Base-by-base conservation (phyloP, 2,113 vertebrate genomes). In the Nettapus auritus region DNA sequence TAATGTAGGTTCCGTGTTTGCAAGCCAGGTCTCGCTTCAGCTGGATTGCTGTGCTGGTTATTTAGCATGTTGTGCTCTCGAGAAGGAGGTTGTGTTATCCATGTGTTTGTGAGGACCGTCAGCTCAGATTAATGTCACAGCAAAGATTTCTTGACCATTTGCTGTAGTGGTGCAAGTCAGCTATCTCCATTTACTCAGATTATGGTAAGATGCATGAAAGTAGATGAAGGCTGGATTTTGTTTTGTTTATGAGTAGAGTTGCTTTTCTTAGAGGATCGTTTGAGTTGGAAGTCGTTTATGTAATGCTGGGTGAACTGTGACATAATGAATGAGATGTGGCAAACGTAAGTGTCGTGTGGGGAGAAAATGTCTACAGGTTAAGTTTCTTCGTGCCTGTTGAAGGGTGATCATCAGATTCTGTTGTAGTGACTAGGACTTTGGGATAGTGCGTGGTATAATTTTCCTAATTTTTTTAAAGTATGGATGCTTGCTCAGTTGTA, bases 1-100 rank as follows among this genome's bases (percentile, higher is more conserved):
- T 73, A 90, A 63, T 73, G 89, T 85, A 87, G 77, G 86, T 82
- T 94, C 80, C 88, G 94, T 77, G 55, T 95, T 82, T 82, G 86
- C 90, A 97, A 94, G 89, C 93, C 86, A 78, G 70, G 83, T 95
- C 86, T 96, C 48, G 63, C 80, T 93, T 88, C 62, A 86, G 73
- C 62, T 84, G 44, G 74, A 38, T 94, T 95, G 67, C 73, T 88
- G 38, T 75, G 67, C 79, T 93, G 57, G 55, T 79, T 94, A 94
- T 90, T 97, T 94, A 95, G 71, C 82, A 57, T 84, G 79, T 78
- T 13, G 53, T 86, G 42, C 89, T 91, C 52, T 90, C 28, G 48
- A n/a, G 94, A 89, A 53, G 88, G 81, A 53, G 86, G 90, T 62
- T 94, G 82, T 92, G 38, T 86, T 94, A 53, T 59, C 57, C 82